These are phyloP conservation scores for Petroica traversi DNA, from an alignment of 2,113 vertebrate genomes.

Conservation along the genomic window DNA sequence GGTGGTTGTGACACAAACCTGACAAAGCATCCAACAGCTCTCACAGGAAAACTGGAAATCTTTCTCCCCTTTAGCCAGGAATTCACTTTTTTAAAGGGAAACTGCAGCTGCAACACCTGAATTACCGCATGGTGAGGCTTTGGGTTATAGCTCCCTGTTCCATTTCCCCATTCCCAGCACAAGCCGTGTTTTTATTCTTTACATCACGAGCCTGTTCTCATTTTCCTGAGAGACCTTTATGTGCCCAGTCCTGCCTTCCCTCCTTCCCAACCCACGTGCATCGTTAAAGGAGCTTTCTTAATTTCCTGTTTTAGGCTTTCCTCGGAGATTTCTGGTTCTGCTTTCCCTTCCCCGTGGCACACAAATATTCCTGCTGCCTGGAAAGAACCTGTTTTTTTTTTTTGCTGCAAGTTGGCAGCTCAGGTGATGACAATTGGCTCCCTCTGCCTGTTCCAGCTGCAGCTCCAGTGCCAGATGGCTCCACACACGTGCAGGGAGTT, in stretches of 20 bases:
- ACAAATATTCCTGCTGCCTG: constrained; percentile 33
- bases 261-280: not conserved
- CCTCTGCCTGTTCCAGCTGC: constrained; percentile 21
- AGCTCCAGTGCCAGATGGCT: constrained; percentile 48
- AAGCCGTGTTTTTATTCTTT: not conserved
- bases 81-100: constrained; percentile 17
- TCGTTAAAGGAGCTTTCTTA: not conserved
- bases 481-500: not conserved
- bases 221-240: not conserved
- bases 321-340: not conserved
- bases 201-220: not conserved
- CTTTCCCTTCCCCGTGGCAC: not conserved
- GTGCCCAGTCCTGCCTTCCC: not conserved
- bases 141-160: not conserved
- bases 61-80: not conserved
- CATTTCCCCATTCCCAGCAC: not conserved
- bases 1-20: constrained; percentile 25
- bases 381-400: not conserved
- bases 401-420: constrained; percentile 52
- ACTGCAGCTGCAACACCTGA: constrained; percentile 49
- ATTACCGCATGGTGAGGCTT: not conserved
- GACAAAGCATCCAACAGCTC: constrained; percentile 53
- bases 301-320: not conserved
- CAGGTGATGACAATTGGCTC: constrained; percentile 66
- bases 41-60: constrained; percentile 45